Percentiles rank a stretch among this genome's conserved stretches.
Evolutionary conservation across 2,888 invertebrate species (phyloP).

Genomic region (Trachelus tabidus): DNA sequence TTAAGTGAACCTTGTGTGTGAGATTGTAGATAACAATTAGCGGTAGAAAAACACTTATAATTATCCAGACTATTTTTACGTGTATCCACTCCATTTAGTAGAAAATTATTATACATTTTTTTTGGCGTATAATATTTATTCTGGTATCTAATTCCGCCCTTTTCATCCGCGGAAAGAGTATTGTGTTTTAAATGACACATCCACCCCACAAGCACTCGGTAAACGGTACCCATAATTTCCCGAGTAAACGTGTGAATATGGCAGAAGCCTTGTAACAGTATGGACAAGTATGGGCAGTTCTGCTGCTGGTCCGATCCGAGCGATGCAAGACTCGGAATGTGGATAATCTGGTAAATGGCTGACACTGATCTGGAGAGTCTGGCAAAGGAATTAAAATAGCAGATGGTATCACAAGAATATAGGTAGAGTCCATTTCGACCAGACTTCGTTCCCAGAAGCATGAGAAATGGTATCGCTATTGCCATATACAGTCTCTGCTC

Average conservation of each 20-base stretch:
- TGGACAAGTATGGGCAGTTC: background rate
- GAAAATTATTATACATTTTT: background rate
- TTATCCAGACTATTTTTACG: background rate
- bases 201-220: background rate
- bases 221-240: background rate
- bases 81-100: background rate
- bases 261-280: background rate
- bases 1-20: background rate
- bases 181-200: background rate
- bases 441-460: too few species aligned
- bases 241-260: background rate
- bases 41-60: background rate
- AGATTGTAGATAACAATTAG: background rate
- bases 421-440: too few species aligned
- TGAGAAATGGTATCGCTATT: too few species aligned
- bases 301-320: background rate
- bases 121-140: too few species aligned
- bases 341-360: too few species aligned
- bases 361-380: too few species aligned
- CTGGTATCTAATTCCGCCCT: too few species aligned
- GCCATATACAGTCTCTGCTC: too few species aligned
- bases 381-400: too few species aligned
- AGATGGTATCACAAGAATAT: too few species aligned
- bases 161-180: background rate
- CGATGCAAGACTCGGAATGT: too few species aligned